Evolutionary conservation across 2,797 vertebrate species (phyloP), one percentile per base, ranked within the genome.

Genomic region (Molossus alvarezi): DNA sequence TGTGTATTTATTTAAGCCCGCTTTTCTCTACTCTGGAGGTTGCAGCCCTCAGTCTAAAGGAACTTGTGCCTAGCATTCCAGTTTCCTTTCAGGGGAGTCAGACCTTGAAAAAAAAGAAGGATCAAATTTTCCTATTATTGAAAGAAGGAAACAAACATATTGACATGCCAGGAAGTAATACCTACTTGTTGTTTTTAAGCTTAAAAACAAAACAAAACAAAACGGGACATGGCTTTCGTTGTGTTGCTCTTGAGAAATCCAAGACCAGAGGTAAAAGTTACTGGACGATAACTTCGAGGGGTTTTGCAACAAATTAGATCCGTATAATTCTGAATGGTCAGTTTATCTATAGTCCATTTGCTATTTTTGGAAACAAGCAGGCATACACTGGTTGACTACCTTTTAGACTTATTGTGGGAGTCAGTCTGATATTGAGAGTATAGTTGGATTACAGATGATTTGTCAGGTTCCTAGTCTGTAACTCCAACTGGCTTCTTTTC

Each of bases 201-300:
- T 71, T 60, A 41, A 77, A 85, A 57, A 58, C 25, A 41, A 71
- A 86, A 58, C 25, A 41, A 71, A 86, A 69, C n/a, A 21, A 75
- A 77, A 27, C 84, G 45, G 81, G 57, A 21, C 27, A 62, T 20
- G 8, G 41, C 81, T 51, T 90, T 62, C 12, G 12, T 23, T 33
- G 0, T 84, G 62, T 73, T 83, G 67, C 82, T 86, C 33, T 80
- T 73, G 65, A 95, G 84, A 77, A 51, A 94, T 79, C 45, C 53
- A 65, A 69, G 72, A 94, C 57, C 67, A 45, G 58, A 33, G 73
- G 45, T 91, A 48, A 83, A 80, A 95, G 90, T 96, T 88, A 53
- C 53, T 69, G 65, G 71, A 81, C 51, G 60, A 18, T 60, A 75
- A 88, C 69, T 75, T 91, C n/a, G 41, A 67, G 55, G 60, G 33